A percentile compares a stretch with the other conserved stretches of the same genome.
Evolutionary conservation across 2,888 invertebrate genomes (phyloP).

Genomic region (Bhutanitis thaidina): DNA sequence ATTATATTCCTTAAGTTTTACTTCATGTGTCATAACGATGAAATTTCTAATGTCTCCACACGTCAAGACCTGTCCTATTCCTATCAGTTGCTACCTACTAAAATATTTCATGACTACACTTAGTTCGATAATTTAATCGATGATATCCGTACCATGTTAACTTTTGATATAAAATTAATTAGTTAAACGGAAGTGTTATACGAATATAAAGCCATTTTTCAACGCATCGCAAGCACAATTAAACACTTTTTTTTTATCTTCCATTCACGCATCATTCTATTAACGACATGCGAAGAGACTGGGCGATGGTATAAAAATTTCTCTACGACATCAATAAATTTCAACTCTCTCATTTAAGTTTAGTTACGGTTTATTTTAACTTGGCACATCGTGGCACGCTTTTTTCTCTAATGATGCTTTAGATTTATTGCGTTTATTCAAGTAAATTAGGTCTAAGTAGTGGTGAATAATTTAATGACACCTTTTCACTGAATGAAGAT

Average conservation of each 20-base stretch:
- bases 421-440: constrained; percentile 46
- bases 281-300: constrained; percentile 23
- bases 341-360: constrained; percentile 37
- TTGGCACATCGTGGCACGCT: constrained; percentile 31
- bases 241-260: constrained; percentile 10
- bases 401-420: constrained; percentile 46
- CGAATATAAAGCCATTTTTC: constrained; percentile 5
- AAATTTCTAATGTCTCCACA: too few species aligned
- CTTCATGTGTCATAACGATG: too few species aligned
- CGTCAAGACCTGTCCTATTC: too few species aligned
- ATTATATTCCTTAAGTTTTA: too few species aligned
- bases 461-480: constrained; percentile 11
- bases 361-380: constrained; percentile 47
- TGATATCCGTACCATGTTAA: too few species aligned
- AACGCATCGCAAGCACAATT: constrained; percentile 13
- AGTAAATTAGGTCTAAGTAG: constrained; percentile 29
- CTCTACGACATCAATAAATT: constrained; percentile 34
- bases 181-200: constrained; percentile 1
- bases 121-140: too few species aligned
- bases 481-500: constrained; percentile 20
- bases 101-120: too few species aligned
- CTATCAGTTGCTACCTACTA: too few species aligned
- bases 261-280: constrained; percentile 4
- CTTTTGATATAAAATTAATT: not conserved
- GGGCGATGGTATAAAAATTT: constrained; percentile 27